These are phyloP conservation scores for Gasterosteus nipponicus DNA, from an alignment of 2,113 vertebrate genomes.

Conservation along the genomic window DNA sequence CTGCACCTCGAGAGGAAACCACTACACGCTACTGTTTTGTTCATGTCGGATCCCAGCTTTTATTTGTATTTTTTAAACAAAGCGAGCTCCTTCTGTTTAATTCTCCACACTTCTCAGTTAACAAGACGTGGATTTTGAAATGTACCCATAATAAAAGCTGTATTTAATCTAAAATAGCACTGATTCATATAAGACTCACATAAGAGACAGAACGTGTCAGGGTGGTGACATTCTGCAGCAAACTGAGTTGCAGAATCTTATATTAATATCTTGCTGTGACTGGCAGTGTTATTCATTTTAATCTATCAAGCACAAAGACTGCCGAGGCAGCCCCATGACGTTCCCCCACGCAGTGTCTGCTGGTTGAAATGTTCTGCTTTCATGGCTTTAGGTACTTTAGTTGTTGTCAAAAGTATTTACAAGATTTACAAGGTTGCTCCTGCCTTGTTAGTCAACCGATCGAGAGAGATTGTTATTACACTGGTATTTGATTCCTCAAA, in stretches of 20 bases:
- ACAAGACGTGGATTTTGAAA: constrained; percentile 10
- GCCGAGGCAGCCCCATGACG: not conserved
- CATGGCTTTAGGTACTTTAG: not conserved
- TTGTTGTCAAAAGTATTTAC: not conserved
- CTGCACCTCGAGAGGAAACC: not conserved
- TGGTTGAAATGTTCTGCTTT: constrained; percentile 2
- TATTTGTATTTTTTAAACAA: not conserved
- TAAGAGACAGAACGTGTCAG: not conserved
- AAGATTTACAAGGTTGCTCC: no score
- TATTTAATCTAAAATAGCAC: constrained; percentile 11
- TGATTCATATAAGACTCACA: not conserved
- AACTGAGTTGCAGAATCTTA: constrained; percentile 35
- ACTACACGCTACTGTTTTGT: not conserved
- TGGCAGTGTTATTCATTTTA: constrained; percentile 21
- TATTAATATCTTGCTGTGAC: constrained; percentile 19
- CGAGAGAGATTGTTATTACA: not conserved
- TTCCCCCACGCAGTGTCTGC: not conserved
- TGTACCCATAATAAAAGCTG: not conserved
- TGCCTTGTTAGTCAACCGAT: not conserved
- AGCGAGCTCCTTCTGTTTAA: not conserved
- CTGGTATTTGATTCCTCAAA: not conserved
- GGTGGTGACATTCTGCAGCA: constrained; percentile 27
- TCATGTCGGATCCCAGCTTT: not conserved
- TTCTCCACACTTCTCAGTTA: not conserved
- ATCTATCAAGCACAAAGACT: constrained; percentile 16